A percentile compares a stretch with the other conserved stretches of the same genome.
Evolutionary conservation across 37 sponge, comb jelly and placozoan species (phyloP).

Genomic region (Agelas oroides): DNA sequence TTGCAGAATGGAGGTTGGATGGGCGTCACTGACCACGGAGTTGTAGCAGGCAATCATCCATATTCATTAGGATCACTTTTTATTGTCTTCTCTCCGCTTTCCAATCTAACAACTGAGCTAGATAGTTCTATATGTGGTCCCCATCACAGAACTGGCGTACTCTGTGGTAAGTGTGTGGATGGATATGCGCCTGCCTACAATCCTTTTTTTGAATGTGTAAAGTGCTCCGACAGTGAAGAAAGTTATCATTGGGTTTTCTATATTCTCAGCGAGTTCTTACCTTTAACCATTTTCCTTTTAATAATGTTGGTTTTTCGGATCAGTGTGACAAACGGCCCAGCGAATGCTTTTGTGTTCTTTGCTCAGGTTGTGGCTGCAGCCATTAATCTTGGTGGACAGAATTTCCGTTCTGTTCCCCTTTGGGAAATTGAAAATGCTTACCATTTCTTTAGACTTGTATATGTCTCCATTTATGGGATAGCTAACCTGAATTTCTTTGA

Average conservation of each 20-base stretch:
- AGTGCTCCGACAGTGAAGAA: not conserved
- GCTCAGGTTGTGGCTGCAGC: not conserved
- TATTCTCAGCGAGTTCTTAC: not conserved
- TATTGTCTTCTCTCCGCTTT: not conserved
- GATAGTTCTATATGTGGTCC: not conserved
- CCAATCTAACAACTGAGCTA: not conserved
- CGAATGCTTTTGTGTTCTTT: constrained; percentile 12
- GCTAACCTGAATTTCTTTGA: constrained; percentile 72
- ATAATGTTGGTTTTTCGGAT: not conserved
- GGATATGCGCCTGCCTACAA: constrained; percentile 9
- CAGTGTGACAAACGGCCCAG: not conserved
- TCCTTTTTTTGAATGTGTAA: not conserved
- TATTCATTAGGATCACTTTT: not conserved
- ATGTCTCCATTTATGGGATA: constrained; percentile 42
- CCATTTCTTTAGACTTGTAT: not conserved
- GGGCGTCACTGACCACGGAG: not conserved
- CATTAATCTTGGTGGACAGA: not conserved
- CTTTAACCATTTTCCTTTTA: not conserved
- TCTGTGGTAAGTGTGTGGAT: constrained; percentile 8
- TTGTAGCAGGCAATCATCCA: not conserved
- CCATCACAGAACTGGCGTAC: not conserved
- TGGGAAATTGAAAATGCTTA: too few relatives aligned
- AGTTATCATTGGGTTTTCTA: not conserved
- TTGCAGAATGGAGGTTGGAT: not conserved
- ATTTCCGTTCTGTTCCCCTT: too few relatives aligned